Percentiles rank a stretch among this genome's conserved stretches.
Evolutionary conservation across 2,797 vertebrate species (phyloP).

Genomic region (Tangara arthus): DNA sequence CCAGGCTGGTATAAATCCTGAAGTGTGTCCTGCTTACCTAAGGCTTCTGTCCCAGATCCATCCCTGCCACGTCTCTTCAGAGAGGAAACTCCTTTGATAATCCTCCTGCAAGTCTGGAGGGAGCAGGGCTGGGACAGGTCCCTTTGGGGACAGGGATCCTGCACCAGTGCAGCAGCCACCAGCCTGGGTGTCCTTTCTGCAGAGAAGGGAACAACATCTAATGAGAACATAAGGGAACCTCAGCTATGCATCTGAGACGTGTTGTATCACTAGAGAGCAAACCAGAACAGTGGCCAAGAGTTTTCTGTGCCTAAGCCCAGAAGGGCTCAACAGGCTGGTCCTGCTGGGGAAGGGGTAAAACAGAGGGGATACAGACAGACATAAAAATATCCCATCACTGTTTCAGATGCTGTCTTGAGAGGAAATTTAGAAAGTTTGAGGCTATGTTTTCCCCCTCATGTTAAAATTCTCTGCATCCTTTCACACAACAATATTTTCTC

Average conservation of each 20-base stretch:
- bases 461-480: neutral
- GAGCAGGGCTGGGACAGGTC: neutral
- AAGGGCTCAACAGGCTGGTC: neutral
- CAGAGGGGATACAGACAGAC: neutral
- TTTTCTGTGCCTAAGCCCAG: neutral
- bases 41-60: neutral
- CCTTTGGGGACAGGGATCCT: no score
- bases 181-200: neutral
- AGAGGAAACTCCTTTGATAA: neutral
- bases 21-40: neutral
- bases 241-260: accelerated
- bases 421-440: neutral
- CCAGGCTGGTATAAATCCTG: neutral
- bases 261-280: neutral
- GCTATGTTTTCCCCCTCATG: neutral
- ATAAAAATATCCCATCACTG: neutral
- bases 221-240: neutral
- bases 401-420: neutral
- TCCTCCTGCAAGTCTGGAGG: neutral
- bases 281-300: neutral
- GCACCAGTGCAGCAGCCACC: accelerated
- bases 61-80: neutral
- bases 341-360: neutral
- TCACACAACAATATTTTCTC: neutral
- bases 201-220: neutral